These are phyloP conservation scores for Myiothlypis chrysogaster DNA, from an alignment of 2,797 vertebrate species.

Conservation along the genomic window DNA sequence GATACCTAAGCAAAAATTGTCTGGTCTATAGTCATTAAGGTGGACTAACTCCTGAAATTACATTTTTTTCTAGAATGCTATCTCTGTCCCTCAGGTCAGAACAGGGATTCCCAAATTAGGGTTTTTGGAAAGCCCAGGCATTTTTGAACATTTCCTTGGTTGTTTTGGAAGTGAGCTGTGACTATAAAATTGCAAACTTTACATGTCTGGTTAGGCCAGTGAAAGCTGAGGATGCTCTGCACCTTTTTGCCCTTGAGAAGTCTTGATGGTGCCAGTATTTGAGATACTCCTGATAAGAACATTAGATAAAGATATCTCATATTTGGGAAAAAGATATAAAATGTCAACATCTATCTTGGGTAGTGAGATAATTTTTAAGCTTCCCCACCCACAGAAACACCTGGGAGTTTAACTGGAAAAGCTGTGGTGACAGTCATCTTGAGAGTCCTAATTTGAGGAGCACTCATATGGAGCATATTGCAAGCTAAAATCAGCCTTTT, in stretches of 20 bases:
- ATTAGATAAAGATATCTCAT: background rate
- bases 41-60: background rate
- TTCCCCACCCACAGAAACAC: background rate
- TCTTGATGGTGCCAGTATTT: background rate
- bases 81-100: background rate
- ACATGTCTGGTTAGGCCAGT: background rate
- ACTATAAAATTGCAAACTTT: background rate
- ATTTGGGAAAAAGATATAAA: background rate
- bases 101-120: background rate
- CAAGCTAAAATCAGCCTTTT: background rate
- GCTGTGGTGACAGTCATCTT: background rate
- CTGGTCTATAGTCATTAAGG: background rate
- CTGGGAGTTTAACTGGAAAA: background rate
- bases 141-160: background rate
- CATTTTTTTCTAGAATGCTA: rapidly evolving
- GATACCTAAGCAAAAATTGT: background rate
- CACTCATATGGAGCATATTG: background rate
- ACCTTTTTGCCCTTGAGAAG: background rate
- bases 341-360: background rate
- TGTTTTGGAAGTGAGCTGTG: background rate
- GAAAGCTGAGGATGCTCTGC: background rate
- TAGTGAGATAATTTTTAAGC: background rate
- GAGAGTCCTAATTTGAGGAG: background rate
- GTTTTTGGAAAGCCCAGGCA: background rate
- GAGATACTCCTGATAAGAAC: background rate